phyloP scores from a whole-genome alignment of 2,113 vertebrate genomes.

The Centropristis striata region DNA sequence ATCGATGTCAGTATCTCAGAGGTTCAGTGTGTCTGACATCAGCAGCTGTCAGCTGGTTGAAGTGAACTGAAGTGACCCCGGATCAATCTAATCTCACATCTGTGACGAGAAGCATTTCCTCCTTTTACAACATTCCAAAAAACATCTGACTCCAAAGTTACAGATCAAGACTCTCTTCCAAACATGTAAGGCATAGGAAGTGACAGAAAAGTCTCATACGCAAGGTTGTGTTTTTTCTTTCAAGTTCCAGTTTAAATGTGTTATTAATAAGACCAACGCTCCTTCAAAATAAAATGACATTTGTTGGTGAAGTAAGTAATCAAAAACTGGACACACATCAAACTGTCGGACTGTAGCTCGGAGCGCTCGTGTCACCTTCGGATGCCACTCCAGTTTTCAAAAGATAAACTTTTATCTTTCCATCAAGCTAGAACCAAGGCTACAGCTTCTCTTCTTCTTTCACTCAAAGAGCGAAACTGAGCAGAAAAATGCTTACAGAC shows the following conservation, averaged over 20 bases:
- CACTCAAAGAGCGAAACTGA: slow-evolving; percentile 1
- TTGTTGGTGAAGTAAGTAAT: neutral
- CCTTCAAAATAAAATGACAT: neutral
- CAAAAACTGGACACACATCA: neutral
- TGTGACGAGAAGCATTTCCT: neutral
- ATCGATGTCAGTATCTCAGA: slow-evolving; percentile 47
- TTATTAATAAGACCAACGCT: neutral
- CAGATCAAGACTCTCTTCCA: neutral
- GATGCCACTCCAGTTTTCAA: neutral
- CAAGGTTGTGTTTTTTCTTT: neutral
- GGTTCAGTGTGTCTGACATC: slow-evolving; percentile 23
- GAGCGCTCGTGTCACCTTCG: neutral
- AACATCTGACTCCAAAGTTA: neutral
- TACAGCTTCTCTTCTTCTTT: neutral
- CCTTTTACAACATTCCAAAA: neutral
- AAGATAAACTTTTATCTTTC: neutral
- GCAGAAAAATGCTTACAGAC: neutral
- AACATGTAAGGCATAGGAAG: neutral
- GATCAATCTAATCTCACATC: slow-evolving; percentile 25
- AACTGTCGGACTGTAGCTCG: neutral
- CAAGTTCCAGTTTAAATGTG: neutral
- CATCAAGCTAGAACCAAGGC: neutral
- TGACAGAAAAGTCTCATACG: neutral
- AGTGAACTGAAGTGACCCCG: slow-evolving; percentile 21
- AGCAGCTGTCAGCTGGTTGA: slow-evolving; percentile 48